These are phyloP conservation scores for Strigamia transsilvanica DNA, from an alignment of 2,888 invertebrate genomes.

Conservation along the genomic window DNA sequence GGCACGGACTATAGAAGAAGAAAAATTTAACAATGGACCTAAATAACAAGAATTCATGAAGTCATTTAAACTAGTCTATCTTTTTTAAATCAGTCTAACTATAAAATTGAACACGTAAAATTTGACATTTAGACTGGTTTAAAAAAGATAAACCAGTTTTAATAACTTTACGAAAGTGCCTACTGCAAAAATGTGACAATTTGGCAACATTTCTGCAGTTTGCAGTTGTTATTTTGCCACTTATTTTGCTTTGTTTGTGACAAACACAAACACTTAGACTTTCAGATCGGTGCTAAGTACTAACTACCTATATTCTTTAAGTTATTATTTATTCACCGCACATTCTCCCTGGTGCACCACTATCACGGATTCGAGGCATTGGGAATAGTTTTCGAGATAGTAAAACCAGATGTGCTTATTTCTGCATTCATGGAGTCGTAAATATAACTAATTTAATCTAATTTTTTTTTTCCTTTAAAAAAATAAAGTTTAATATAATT, in stretches of 20 bases:
- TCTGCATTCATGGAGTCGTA: constrained; percentile 37
- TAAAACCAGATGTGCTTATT: constrained; percentile 46
- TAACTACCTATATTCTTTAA: constrained; percentile 1
- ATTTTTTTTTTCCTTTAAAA: background rate
- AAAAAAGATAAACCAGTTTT: too few relatives aligned
- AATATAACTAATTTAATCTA: constrained; percentile 25
- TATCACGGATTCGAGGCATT: constrained; percentile 29
- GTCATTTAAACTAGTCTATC: too few relatives aligned
- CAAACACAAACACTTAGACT: background rate
- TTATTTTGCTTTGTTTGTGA: background rate
- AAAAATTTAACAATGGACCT: too few relatives aligned
- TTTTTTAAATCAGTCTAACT: too few relatives aligned
- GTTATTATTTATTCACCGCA: constrained; percentile 35
- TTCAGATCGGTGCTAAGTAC: background rate
- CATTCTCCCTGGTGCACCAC: constrained; percentile 37
- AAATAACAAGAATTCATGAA: too few relatives aligned
- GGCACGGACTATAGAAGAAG: too few relatives aligned
- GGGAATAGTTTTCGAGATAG: constrained; percentile 41
- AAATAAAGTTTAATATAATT: background rate
- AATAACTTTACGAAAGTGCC: too few relatives aligned
- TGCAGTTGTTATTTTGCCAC: too few relatives aligned
- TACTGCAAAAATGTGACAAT: too few relatives aligned
- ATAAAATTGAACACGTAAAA: too few relatives aligned
- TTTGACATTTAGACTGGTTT: too few relatives aligned
- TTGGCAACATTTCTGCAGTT: too few relatives aligned